A percentile compares a stretch with the other conserved stretches of the same genome.
phyloP scores from a whole-genome alignment of 2,113 vertebrate genomes.

The Vanacampus margaritifer region DNA sequence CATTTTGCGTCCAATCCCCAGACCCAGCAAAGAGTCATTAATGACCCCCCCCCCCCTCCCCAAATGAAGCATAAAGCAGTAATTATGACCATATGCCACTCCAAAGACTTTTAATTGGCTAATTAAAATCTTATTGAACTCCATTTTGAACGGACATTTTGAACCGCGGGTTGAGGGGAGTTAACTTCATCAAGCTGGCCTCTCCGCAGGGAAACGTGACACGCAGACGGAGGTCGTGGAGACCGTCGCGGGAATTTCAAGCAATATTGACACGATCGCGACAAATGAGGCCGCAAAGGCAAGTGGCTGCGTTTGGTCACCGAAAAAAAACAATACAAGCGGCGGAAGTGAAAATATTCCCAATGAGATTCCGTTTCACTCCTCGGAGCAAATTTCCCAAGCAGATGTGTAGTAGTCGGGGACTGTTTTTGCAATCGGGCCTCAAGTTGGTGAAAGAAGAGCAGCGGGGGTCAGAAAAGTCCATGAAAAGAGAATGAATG shows the following conservation, averaged over 20 bases:
- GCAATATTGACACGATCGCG: conserved; percentile 42
- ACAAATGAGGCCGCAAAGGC: conserved; percentile 56
- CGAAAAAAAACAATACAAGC: conserved; percentile 37
- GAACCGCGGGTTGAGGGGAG: conserved; percentile 54
- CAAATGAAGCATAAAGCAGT: conserved; percentile 59
- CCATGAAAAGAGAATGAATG: conserved; percentile 17
- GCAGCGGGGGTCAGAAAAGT: conserved; percentile 31
- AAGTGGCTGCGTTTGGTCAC: conserved; percentile 52
- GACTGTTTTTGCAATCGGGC: conserved; percentile 57
- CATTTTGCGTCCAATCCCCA: conserved; percentile 55
- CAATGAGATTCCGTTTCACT: too few relatives aligned
- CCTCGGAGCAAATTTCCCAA: too few relatives aligned
- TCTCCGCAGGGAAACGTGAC: conserved; percentile 47
- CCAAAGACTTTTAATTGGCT: conserved; percentile 72
- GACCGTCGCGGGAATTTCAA: conserved; percentile 44
- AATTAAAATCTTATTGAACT: conserved; percentile 74
- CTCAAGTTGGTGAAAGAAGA: conserved; percentile 41
- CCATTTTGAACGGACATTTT: conserved; percentile 61
- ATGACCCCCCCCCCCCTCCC: conserved; percentile 62
- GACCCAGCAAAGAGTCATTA: conserved; percentile 66
- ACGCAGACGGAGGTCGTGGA: conserved; percentile 36
- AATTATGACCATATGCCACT: conserved; percentile 72
- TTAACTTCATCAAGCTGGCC: conserved; percentile 54
- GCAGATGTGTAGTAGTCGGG: too few relatives aligned
- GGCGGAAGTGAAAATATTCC: conserved; percentile 62